Conservation (phyloP, 92 coral and sea anemone species). For the Heliopora coerulea region DNA sequence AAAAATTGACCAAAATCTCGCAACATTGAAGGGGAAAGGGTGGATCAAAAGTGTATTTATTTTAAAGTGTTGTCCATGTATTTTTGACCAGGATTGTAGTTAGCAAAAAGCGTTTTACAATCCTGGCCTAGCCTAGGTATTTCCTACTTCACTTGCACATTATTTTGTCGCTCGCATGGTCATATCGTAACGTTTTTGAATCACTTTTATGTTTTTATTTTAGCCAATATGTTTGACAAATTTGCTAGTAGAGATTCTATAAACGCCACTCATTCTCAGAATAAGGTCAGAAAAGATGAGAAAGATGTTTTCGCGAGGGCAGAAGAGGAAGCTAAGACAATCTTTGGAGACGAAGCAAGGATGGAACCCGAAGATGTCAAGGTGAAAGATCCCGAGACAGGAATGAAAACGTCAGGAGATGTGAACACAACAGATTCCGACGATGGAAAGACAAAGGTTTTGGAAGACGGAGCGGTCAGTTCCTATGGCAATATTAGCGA, state of each 20-base stretch:
- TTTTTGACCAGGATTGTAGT: no score
- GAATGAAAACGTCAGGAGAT: neutral
- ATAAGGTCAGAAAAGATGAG: conserved; percentile 34
- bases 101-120: no score
- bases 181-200: neutral
- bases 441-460: neutral
- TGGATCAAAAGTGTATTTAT: no score
- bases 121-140: no score
- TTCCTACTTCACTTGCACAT: no score
- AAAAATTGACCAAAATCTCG: no score
- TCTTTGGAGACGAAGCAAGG: conserved; percentile 10
- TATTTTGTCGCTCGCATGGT: no score
- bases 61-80: no score
- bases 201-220: neutral
- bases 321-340: conserved; percentile 41
- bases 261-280: conserved; percentile 19
- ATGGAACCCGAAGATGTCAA: neutral
- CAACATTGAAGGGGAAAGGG: no score
- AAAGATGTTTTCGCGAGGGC: conserved; percentile 62
- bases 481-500: no score
- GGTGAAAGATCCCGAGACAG: neutral
- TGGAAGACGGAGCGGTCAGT: no score
- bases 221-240: conserved; percentile 95
- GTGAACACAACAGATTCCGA: neutral
- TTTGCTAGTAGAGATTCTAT: conserved; percentile 67